Evolutionary conservation across 2,113 vertebrate species (phyloP), one percentile per base, ranked within the genome.

Genomic region (Anolis sagrei): DNA sequence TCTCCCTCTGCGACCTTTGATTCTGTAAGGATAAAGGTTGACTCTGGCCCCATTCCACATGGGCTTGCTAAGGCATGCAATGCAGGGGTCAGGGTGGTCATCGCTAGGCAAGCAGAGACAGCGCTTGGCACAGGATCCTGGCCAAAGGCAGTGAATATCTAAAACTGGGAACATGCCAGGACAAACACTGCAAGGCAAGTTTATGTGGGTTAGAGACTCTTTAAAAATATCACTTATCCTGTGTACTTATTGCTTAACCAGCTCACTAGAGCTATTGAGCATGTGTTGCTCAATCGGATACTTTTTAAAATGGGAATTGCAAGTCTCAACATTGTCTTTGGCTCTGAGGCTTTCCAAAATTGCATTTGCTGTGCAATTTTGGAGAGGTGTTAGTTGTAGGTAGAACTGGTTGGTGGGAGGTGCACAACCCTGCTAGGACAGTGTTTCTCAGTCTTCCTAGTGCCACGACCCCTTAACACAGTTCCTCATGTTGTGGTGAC

Each of bases 171-270:
- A 80, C 39, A 0, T 0, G 54, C 32, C 70, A 34, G 58, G 29
- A 25, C 23, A 69, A 87, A 34, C 8, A 81, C 23, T 9, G 7
- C 3, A 25, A 32, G 76, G 86, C 54, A 2, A n/a, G 21, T n/a
- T 70, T 72, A 91, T 83, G 88, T 85, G 70, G 25, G 89, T 90
- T 81, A 39, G 18, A 84, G 78, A 87, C 89, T 89, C 82, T 39
- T n/a, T 87, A 39, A 54, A 64, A 34, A 87, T 29, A 49, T 23
- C 61, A 11, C 51, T 83, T 84, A 29, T 3, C 80, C 86, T 86
- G 92, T 25, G 23, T 92, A 89, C 91, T 90, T 88, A 74, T 32
- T 82, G 81, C 81, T 29, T 29, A 82, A 81, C 64, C 69, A 68
- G 29, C 69, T 7, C 68, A 5, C 4, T 13, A 44, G 39, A 44